Evolutionary conservation across 2,888 invertebrate genomes (phyloP).

Genomic region (Epinotia nisella): DNA sequence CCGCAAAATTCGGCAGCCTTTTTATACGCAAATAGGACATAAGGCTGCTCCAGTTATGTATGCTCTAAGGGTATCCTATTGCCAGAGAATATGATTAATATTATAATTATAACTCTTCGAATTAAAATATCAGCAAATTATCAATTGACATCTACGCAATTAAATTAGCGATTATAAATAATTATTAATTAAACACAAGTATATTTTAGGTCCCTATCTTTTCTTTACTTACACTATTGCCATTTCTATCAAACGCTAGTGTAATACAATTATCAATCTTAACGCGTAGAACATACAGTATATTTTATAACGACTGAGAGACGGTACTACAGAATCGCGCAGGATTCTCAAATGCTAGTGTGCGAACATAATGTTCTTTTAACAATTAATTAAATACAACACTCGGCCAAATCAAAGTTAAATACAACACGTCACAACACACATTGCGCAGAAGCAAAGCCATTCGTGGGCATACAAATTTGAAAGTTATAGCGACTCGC

Average conservation of each 20-base stretch:
- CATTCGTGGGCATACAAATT: not conserved
- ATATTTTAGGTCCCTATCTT: slow-evolving; percentile 38
- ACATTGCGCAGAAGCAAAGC: not conserved
- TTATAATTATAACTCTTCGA: not conserved
- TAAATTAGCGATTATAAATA: not conserved
- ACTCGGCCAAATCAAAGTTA: not conserved
- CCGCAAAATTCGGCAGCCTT: too few species aligned
- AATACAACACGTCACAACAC: slow-evolving; percentile 7
- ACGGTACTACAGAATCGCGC: not conserved
- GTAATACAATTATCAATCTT: slow-evolving; percentile 29
- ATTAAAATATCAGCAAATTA: slow-evolving; percentile 21
- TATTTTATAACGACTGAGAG: not conserved
- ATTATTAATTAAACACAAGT: slow-evolving; percentile 11
- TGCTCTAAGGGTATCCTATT: too few species aligned
- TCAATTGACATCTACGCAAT: slow-evolving; percentile 14
- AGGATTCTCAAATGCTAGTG: not conserved
- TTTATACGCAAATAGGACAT: too few species aligned
- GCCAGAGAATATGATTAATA: not conserved
- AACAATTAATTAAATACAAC: not conserved
- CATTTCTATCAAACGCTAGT: slow-evolving; percentile 6
- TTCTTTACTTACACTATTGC: slow-evolving; percentile 12
- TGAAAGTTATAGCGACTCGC: not conserved
- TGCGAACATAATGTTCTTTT: not conserved
- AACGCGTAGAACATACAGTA: slow-evolving; percentile 17
- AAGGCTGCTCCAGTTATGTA: too few species aligned